A percentile compares a stretch with the other conserved stretches of the same genome.
These are phyloP conservation scores for Leuciscus waleckii DNA, from an alignment of 2,797 vertebrate genomes.

Conservation along the genomic window DNA sequence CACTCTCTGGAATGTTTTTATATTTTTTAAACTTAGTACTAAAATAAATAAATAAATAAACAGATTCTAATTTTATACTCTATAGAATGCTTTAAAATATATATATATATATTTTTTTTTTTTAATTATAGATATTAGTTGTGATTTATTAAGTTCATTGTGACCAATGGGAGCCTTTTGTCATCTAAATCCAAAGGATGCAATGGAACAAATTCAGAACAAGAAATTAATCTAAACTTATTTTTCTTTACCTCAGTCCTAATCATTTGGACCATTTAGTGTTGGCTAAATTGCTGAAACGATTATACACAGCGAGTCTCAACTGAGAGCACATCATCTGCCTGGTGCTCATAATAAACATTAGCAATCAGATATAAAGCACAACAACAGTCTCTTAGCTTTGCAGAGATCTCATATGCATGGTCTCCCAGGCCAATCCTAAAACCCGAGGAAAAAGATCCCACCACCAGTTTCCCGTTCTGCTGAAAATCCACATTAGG, in stretches of 20 bases:
- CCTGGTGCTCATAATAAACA: slow-evolving; percentile 14
- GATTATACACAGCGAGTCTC: background rate
- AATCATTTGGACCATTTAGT: background rate
- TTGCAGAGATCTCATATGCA: slow-evolving; percentile 18
- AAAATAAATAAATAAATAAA: background rate
- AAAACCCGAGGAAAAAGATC: slow-evolving; percentile 22
- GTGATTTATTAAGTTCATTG: background rate
- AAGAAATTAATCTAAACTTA: background rate
- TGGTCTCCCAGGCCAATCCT: background rate
- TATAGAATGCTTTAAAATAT: background rate
- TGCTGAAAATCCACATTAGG: slow-evolving; percentile 29
- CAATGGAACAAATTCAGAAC: background rate
- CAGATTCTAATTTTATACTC: no score
- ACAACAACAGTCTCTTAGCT: background rate
- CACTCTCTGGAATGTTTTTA: background rate
- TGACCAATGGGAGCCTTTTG: background rate
- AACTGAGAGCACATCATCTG: background rate
- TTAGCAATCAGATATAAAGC: slow-evolving; percentile 7
- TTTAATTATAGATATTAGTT: background rate
- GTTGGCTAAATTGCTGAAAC: background rate
- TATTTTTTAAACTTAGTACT: background rate
- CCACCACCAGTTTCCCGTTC: slow-evolving; percentile 25
- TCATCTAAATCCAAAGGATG: background rate
- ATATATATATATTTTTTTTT: no score
- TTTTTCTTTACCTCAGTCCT: background rate